Percentiles rank a stretch among this genome's conserved stretches.
phyloP scores from a whole-genome alignment of 1,140 invertebrate species.

The Lycorma delicatula region DNA sequence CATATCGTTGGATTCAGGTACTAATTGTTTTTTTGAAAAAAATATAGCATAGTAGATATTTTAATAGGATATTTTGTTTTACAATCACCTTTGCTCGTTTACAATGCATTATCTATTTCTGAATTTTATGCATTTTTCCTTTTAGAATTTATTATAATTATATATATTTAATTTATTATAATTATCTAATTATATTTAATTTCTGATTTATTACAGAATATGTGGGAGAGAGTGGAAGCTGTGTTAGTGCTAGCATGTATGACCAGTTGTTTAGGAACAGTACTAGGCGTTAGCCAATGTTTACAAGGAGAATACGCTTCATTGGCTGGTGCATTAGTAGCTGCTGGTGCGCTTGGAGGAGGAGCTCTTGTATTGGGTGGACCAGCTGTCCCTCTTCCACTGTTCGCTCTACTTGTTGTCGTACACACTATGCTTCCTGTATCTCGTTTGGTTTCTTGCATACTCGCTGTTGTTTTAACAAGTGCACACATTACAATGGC shows the following conservation, averaged over 20 bases:
- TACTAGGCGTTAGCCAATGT: background rate
- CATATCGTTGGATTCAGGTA: too few relatives aligned
- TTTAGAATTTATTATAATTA: too few relatives aligned
- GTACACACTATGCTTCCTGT: conserved; percentile 64
- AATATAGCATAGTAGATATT: too few relatives aligned
- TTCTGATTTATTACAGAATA: conserved; percentile 5
- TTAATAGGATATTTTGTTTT: too few relatives aligned
- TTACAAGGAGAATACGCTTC: conserved; percentile 39
- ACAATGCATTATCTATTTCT: too few relatives aligned
- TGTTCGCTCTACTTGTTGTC: conserved; percentile 55
- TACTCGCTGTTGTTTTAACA: conserved; percentile 48
- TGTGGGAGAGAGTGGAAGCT: conserved; percentile 1
- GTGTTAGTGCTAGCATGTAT: background rate
- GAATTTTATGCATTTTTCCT: too few relatives aligned
- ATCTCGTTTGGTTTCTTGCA: conserved; percentile 49
- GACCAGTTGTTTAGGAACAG: background rate
- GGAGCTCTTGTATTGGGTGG: conserved; percentile 43
- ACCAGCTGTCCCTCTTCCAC: conserved; percentile 48
- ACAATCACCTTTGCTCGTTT: too few relatives aligned
- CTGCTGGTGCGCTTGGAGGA: conserved; percentile 40
- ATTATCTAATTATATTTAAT: too few relatives aligned
- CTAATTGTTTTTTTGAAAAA: too few relatives aligned
- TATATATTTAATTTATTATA: too few relatives aligned
- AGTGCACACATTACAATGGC: conserved; percentile 47
- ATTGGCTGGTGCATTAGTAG: conserved; percentile 42